Conservation (phyloP, 2,888 invertebrate species). For the Desoria tigrina region DNA sequence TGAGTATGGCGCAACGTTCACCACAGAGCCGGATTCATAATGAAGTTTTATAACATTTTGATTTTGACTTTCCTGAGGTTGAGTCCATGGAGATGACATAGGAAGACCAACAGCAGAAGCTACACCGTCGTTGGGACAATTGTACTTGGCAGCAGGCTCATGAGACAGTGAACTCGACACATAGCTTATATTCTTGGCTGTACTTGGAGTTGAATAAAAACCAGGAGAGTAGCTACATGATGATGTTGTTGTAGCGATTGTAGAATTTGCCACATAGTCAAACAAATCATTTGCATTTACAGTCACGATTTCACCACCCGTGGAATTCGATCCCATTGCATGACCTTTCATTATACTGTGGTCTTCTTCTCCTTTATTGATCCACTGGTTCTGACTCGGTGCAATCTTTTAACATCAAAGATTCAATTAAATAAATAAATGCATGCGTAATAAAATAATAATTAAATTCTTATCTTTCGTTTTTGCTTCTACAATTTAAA, state of each 20-base stretch:
- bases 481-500: no score
- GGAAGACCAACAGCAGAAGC: not conserved
- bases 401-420: slow-evolving; percentile 16
- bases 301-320: slow-evolving; percentile 30
- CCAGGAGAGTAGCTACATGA: slow-evolving; percentile 15
- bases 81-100: not conserved
- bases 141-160: not conserved
- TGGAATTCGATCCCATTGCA: slow-evolving; percentile 22
- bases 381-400: slow-evolving; percentile 19
- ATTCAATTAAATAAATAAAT: not conserved
- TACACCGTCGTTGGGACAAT: not conserved
- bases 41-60: slow-evolving; percentile 12
- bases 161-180: not conserved
- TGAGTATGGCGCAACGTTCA: not conserved
- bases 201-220: slow-evolving; percentile 11
- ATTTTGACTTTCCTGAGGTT: not conserved
- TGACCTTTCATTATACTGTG: slow-evolving; percentile 37
- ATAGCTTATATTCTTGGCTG: not conserved
- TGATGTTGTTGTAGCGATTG: not conserved
- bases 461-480: no score
- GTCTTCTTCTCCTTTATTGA: slow-evolving; percentile 19
- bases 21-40: slow-evolving; percentile 7
- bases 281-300: slow-evolving; percentile 35
- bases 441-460: not conserved
- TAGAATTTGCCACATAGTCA: slow-evolving; percentile 21